Base-by-base conservation (phyloP, 2,797 vertebrate genomes). In the Hemitrygon akajei region DNA sequence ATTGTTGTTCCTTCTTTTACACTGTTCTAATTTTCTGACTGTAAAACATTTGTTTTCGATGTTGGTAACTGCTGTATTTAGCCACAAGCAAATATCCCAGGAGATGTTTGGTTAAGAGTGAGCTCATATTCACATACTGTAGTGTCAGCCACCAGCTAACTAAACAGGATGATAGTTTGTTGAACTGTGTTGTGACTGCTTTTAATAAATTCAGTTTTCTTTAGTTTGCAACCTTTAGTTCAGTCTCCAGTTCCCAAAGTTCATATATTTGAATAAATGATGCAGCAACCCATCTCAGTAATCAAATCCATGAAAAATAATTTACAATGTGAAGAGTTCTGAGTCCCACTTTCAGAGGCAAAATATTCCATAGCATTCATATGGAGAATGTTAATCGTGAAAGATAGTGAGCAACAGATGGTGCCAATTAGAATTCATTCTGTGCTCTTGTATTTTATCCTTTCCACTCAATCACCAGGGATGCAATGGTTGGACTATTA, bases 131-230 rank as follows among this genome's bases (percentile, higher is more conserved):
- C 84, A 89, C 5, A 25, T 27, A 47, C 3, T 1, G 1, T 3
- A 56, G 27, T 56, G 27, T 58, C 81, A 58, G 20, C 47, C 58
- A 63, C 5, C 82, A 86, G 82, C 3, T 20, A 66, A 34, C n/a
- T 34, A 30, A 89, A 89, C 60, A 66, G 60, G n/a, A 37, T n/a
- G n/a, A 5, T n/a, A 60, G 56, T 60, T 2, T 89, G 16, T 89
- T 69, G 86, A 69, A 69, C 60, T 22, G 86, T 89, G n/a, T 37
- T 69, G 5, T 69, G 30, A 25, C 63, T 69, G n/a, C 63, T 87
- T 69, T 66, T 69, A 89, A 89, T 18, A 89, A 89, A 69, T 69
- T 18, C 86, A 89, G 11, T 89, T 89, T 37, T 69, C n/a, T 37
- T 37, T 16, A 89, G 20, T 89, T 89, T 66, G 14, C 60, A 69